Base-by-base conservation (phyloP, 92 coral and sea anemone species). In the Zoanthus sociatus region DNA sequence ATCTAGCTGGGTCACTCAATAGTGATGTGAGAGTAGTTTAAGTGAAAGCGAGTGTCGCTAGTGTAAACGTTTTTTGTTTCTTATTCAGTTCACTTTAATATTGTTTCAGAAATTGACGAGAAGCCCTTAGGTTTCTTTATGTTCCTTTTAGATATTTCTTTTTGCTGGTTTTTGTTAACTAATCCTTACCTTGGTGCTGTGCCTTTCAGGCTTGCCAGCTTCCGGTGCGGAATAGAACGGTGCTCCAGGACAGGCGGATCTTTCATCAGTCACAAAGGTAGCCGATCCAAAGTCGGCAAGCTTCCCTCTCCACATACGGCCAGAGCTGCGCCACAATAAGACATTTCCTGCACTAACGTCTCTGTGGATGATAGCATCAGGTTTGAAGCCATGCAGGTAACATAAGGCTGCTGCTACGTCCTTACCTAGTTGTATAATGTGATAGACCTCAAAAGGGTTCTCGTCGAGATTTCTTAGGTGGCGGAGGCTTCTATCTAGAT, bases 221-320 rank as follows among this genome's bases (percentile, higher is more conserved):
- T 77, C 82, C 4, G 82, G 82, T 12, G 82, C 82, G 54, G 82
- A 77, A 26, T 77, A 77, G 13, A 77, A 77, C 17, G 82, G 82
- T 14, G 68, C 82, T 12, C 82, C 82, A 20, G 82, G 82, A 26
- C 68, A 77, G 13, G 50, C 64, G 20, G 63, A 51, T 14, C 54
- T 77, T 30, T 53, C 18, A 55, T 77, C 68, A 18, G 17, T 77
- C 8, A 20, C 82, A 42, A 51, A 77, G 15, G 82, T 77, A 77
- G 82, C 82, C 17, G 82, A 77, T 21, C 82, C 82, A 10, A 77
- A 77, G 26, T 77, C 82, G 3, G 66, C 82, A 64, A 77, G 67
- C 63, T 77, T 77, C 20, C 61, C 82, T 20, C 67, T 77, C 82
- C 82, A 77, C 82, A 77, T 77, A 1, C 7, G 63, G 8, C 67